Percentiles rank a stretch among this genome's conserved stretches.
phyloP scores from a whole-genome alignment of 1,140 invertebrate species.

The Bathynomus jamesi region DNA sequence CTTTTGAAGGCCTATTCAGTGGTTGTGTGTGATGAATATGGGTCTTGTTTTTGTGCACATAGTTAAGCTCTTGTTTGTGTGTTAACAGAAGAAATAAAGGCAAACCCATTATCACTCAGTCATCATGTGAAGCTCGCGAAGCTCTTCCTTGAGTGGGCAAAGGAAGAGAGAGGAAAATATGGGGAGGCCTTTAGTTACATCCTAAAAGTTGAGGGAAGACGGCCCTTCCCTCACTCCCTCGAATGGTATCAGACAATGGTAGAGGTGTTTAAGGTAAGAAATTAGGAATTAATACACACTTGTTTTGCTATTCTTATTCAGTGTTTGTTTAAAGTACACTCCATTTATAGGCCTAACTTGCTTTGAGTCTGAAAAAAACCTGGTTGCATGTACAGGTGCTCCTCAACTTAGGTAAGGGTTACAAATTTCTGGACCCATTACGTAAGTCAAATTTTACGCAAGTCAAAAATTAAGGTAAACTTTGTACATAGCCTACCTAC shows the following conservation, averaged over 20 bases:
- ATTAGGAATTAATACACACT: no score
- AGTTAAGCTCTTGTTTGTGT: slow-evolving; percentile 15
- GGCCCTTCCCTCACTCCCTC: slow-evolving; percentile 51
- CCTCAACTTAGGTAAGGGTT: no score
- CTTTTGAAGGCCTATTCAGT: no score
- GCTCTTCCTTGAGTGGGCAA: slow-evolving; percentile 54
- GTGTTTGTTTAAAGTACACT: no score
- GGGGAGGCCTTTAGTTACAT: slow-evolving; percentile 70
- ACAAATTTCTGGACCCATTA: no score
- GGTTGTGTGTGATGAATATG: background rate
- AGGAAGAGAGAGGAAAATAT: slow-evolving; percentile 49
- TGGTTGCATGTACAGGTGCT: background rate
- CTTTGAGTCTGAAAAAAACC: background rate
- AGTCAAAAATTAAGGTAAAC: no score
- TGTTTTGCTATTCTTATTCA: background rate
- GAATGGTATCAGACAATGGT: slow-evolving; percentile 70
- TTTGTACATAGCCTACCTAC: no score
- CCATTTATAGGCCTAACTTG: no score
- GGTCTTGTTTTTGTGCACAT: slow-evolving; percentile 4
- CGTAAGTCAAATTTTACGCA: no score
- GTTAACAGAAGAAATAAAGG: slow-evolving; percentile 54
- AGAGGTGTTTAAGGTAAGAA: slow-evolving; percentile 50
- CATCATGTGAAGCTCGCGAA: slow-evolving; percentile 64
- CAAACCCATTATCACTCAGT: slow-evolving; percentile 60
- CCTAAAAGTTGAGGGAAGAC: slow-evolving; percentile 55